phyloP scores from a whole-genome alignment of 2,888 invertebrate species.

The Acrobasis suavella region DNA sequence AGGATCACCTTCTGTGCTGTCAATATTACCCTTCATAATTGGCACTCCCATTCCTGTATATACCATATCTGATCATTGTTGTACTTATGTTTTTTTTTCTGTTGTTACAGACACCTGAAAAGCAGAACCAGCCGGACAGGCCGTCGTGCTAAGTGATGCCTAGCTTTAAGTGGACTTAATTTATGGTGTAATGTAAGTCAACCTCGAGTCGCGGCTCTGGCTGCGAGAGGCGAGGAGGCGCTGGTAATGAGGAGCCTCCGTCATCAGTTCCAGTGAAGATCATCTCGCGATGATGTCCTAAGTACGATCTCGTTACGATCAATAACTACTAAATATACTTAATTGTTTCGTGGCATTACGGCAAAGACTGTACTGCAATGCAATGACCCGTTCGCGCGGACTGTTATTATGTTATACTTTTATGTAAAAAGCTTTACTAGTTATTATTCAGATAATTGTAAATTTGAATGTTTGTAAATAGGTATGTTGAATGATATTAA shows the following conservation, averaged over 20 bases:
- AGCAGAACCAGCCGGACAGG: slow-evolving; percentile 84
- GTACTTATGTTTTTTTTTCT: slow-evolving; percentile 49
- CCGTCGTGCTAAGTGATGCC: slow-evolving; percentile 69
- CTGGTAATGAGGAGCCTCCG: slow-evolving; percentile 41
- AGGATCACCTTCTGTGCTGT: slow-evolving; percentile 51
- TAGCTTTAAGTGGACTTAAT: slow-evolving; percentile 67
- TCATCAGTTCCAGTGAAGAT: slow-evolving; percentile 70
- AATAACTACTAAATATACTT: slow-evolving; percentile 69
- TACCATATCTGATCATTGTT: slow-evolving; percentile 21
- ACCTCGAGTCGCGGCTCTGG: slow-evolving; percentile 38
- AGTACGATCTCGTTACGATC: slow-evolving; percentile 81
- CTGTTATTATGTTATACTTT: slow-evolving; percentile 70
- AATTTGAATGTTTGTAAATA: slow-evolving; percentile 73
- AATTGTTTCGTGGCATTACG: slow-evolving; percentile 77
- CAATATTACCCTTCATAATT: slow-evolving; percentile 40
- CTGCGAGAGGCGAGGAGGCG: slow-evolving; percentile 41
- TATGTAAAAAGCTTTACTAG: slow-evolving; percentile 81
- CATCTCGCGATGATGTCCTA: slow-evolving; percentile 78
- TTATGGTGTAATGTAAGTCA: slow-evolving; percentile 68
- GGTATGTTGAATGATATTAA: slow-evolving; percentile 66
- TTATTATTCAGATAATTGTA: slow-evolving; percentile 69
- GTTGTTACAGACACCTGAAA: slow-evolving; percentile 85
- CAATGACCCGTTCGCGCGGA: slow-evolving; percentile 56
- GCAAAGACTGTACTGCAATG: slow-evolving; percentile 78
- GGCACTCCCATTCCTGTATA: slow-evolving; percentile 31